A percentile compares a stretch with the other conserved stretches of the same genome.
Evolutionary conservation across 2,797 vertebrate genomes (phyloP).

Genomic region (Chromis chromis): DNA sequence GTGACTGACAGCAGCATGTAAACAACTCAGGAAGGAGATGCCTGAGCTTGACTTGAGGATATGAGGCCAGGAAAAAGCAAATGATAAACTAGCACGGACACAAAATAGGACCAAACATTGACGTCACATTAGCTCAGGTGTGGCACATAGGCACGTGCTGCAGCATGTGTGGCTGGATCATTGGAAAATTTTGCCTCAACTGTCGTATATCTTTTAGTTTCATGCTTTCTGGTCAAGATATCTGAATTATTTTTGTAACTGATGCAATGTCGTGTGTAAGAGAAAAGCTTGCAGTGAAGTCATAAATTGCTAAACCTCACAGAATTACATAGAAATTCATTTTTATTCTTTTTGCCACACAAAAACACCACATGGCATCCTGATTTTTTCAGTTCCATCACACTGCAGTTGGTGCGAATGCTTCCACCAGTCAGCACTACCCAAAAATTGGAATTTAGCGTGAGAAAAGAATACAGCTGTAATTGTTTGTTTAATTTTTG

Average conservation of each 20-base stretch:
- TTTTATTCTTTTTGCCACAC: neutral
- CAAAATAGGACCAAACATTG: slow-evolving; percentile 48
- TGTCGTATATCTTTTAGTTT: neutral
- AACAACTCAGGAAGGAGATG: slow-evolving; percentile 57
- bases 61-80: slow-evolving; percentile 46
- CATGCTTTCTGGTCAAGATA: neutral
- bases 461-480: slow-evolving; percentile 20
- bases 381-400: slow-evolving; percentile 12
- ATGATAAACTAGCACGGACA: slow-evolving; percentile 48
- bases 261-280: neutral
- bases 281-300: neutral
- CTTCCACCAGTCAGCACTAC: slow-evolving; percentile 15
- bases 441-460: slow-evolving; percentile 9
- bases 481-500: slow-evolving; percentile 21
- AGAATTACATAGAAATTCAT: neutral
- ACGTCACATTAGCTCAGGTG: slow-evolving; percentile 28
- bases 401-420: slow-evolving; percentile 36
- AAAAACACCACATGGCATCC: slow-evolving; percentile 34
- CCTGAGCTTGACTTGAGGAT: slow-evolving; percentile 61
- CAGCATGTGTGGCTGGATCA: neutral
- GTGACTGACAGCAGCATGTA: slow-evolving; percentile 16
- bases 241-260: neutral
- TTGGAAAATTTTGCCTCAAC: neutral
- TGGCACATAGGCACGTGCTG: slow-evolving; percentile 3
- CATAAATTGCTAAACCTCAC: neutral